Conservation (phyloP, 2,888 invertebrate genomes). For the Drosophila mulleri region DNA sequence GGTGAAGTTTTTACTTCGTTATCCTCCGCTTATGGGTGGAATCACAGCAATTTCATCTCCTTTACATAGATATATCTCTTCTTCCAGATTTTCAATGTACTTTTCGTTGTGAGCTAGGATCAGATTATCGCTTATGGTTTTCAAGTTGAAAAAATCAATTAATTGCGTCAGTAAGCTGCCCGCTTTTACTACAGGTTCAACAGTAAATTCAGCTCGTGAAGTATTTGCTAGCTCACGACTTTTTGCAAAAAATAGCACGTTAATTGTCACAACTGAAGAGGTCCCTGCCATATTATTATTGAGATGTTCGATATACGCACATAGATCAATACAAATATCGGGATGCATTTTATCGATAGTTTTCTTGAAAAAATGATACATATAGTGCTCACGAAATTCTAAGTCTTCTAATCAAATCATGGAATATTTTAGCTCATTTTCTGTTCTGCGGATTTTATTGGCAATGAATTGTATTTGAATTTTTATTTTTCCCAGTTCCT, state of each 20-base stretch:
- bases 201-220: constrained; percentile 85
- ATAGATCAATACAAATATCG: neutral
- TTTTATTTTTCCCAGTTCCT: too few species aligned
- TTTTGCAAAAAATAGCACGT: constrained; percentile 91
- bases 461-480: too few species aligned
- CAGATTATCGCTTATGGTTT: constrained; percentile 89
- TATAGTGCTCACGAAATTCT: too few species aligned
- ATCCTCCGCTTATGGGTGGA: constrained; percentile 97
- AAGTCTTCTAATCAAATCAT: too few species aligned
- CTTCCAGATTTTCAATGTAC: constrained; percentile 87
- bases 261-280: constrained; percentile 17
- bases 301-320: neutral
- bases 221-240: constrained; percentile 92
- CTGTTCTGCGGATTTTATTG: too few species aligned
- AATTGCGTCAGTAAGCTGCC: constrained; percentile 88
- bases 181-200: constrained; percentile 87
- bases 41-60: constrained; percentile 96
- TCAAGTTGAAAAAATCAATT: constrained; percentile 88
- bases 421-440: too few species aligned
- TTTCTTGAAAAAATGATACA: too few species aligned
- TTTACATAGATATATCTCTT: constrained; percentile 87
- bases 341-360: neutral
- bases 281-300: constrained; percentile 21
- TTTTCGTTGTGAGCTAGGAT: constrained; percentile 94
- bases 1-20: constrained; percentile 71